A percentile compares a stretch with the other conserved stretches of the same genome.
Evolutionary conservation across 2,888 invertebrate species (phyloP).

Genomic region (Argyresthia goedartella): DNA sequence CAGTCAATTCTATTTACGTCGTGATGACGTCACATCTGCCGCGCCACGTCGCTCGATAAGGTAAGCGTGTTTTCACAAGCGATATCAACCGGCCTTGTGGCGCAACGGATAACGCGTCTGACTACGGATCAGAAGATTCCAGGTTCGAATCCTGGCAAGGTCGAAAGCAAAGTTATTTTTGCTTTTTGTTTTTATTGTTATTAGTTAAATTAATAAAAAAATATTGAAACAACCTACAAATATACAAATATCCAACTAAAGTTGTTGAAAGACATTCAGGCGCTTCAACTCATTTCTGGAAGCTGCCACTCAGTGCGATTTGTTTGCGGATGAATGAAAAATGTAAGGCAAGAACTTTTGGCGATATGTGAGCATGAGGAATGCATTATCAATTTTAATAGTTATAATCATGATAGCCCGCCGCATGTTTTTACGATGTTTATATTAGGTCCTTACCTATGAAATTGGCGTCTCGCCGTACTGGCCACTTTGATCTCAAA

Average conservation of each 20-base stretch:
- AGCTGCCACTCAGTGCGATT: too few relatives aligned
- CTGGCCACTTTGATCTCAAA: too few relatives aligned
- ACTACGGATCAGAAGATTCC: constrained; percentile 79
- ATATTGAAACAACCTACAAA: constrained; percentile 6
- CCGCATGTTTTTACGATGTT: background rate
- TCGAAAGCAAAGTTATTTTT: constrained; percentile 33
- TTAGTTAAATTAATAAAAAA: background rate
- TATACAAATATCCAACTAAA: too few relatives aligned
- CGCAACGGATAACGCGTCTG: constrained; percentile 79
- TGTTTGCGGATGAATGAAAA: too few relatives aligned
- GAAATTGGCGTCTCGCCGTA: too few relatives aligned
- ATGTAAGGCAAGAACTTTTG: too few relatives aligned
- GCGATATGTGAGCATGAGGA: too few relatives aligned
- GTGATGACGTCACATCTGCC: background rate
- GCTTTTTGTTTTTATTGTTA: constrained; percentile 13
- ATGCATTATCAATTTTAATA: too few relatives aligned
- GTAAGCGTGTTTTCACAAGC: background rate
- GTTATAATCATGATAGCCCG: too few relatives aligned
- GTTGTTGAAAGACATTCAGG: too few relatives aligned
- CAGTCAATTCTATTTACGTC: background rate
- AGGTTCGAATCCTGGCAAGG: constrained; percentile 76
- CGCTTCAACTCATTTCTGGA: too few relatives aligned
- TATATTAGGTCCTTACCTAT: too few relatives aligned
- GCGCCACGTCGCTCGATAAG: background rate
- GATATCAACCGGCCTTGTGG: constrained; percentile 64